phyloP scores from a whole-genome alignment of 2,797 vertebrate species.

The Syndactyla subalaris region DNA sequence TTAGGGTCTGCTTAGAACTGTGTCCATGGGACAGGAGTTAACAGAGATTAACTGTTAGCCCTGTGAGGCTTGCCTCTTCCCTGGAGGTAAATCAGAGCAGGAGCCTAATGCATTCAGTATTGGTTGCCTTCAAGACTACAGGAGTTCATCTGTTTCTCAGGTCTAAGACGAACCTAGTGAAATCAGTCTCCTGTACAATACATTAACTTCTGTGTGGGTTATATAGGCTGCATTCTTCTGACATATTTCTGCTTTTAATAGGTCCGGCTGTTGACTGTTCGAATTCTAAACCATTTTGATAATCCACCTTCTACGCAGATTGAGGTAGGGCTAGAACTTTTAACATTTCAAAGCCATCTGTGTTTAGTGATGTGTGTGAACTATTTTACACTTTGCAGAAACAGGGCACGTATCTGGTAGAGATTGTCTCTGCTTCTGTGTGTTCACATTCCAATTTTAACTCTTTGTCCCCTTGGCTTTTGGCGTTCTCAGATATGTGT shows the following conservation, averaged over 20 bases:
- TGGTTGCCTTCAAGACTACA: not conserved
- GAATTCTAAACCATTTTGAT: slow-evolving; percentile 92
- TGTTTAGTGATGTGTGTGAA: not conserved
- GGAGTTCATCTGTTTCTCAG: not conserved
- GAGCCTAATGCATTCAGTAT: not conserved
- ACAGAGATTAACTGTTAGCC: not conserved
- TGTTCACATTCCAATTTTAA: not conserved
- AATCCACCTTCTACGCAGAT: slow-evolving; percentile 72
- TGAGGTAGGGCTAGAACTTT: slow-evolving; percentile 79
- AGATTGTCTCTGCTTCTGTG: not conserved
- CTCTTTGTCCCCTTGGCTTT: not conserved
- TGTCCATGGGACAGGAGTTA: not conserved
- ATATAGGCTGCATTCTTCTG: not conserved
- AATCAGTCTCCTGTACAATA: not conserved
- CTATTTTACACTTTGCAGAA: not conserved
- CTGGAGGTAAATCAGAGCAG: not conserved
- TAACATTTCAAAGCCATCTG: not conserved
- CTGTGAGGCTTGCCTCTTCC: not conserved
- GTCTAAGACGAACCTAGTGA: not conserved
- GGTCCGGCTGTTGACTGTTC: slow-evolving; percentile 91
- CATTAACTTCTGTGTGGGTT: not conserved
- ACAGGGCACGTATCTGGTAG: not conserved
- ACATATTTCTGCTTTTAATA: slow-evolving; percentile 62
- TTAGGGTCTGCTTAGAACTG: not conserved
- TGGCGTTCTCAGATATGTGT: not conserved